Evolutionary conservation across 2,113 vertebrate species (phyloP).

Genomic region (Chionomys nivalis): DNA sequence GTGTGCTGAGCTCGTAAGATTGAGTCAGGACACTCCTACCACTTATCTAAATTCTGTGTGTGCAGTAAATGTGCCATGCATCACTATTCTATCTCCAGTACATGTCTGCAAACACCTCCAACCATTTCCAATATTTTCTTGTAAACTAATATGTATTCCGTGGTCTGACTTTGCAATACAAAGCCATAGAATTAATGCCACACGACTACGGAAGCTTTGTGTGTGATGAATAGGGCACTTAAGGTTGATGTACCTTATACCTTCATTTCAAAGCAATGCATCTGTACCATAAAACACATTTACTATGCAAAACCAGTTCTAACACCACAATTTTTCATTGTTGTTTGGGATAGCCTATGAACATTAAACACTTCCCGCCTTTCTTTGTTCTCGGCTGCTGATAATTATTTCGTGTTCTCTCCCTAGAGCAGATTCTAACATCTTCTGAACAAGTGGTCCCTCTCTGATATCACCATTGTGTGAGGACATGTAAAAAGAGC

Average conservation of each 20-base stretch:
- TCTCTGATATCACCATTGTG: not conserved
- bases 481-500: conserved; percentile 34
- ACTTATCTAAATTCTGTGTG: conserved; percentile 18
- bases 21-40: not conserved
- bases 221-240: conserved; percentile 57
- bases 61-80: not conserved
- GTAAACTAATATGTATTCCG: conserved; percentile 33
- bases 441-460: not conserved
- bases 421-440: not conserved
- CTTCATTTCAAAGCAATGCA: conserved; percentile 61
- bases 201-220: not conserved
- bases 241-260: conserved; percentile 18
- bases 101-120: not conserved
- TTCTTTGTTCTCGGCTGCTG: not conserved
- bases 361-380: conserved; percentile 36
- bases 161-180: conserved; percentile 42
- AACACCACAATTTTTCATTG: not conserved
- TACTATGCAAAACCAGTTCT: conserved; percentile 61
- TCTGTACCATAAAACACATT: conserved; percentile 56
- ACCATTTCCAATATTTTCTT: conserved; percentile 52
- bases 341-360: conserved; percentile 21
- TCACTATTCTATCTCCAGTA: conserved; percentile 49
- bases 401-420: conserved; percentile 42
- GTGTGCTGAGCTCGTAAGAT: not conserved
- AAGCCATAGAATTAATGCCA: conserved; percentile 21